These are phyloP conservation scores for Macrosteles quadrilineatus DNA, from an alignment of 1,140 invertebrate species.

Conservation along the genomic window DNA sequence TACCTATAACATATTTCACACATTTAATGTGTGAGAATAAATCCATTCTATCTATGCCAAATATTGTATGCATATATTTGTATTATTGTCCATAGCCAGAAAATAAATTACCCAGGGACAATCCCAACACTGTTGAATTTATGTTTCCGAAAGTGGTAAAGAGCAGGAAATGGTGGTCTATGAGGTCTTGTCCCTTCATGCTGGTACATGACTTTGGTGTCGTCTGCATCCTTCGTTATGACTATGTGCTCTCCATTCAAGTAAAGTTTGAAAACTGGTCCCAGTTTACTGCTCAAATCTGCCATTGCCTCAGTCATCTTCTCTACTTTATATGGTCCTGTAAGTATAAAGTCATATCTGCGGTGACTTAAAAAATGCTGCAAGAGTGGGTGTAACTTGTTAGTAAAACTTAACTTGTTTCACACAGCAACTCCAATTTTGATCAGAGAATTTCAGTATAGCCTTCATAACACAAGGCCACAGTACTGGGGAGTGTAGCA, in stretches of 20 bases:
- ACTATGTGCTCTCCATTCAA: conserved; percentile 46
- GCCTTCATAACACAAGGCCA: too few species aligned
- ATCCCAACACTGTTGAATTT: conserved; percentile 48
- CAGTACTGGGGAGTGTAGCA: too few species aligned
- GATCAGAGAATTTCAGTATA: too few species aligned
- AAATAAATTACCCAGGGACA: conserved; percentile 44
- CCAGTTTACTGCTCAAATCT: conserved; percentile 45
- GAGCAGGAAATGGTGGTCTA: conserved; percentile 48
- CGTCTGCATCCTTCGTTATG: conserved; percentile 46
- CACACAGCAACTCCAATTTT: too few species aligned
- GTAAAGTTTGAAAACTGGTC: conserved; percentile 48
- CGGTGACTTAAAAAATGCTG: too few species aligned
- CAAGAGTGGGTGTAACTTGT: too few species aligned
- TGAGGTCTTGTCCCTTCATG: conserved; percentile 47
- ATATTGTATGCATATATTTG: background rate
- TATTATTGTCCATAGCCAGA: background rate
- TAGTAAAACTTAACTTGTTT: too few species aligned
- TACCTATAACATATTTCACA: too few species aligned
- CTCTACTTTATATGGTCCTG: conserved; percentile 46
- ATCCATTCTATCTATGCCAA: background rate
- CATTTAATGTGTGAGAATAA: too few species aligned
- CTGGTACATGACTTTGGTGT: conserved; percentile 46
- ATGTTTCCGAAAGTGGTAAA: conserved; percentile 45
- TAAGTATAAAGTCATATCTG: too few species aligned
- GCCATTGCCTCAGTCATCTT: conserved; percentile 48